A percentile compares a stretch with the other conserved stretches of the same genome.
These are phyloP conservation scores for Stichopus horrens DNA, from an alignment of 53 echinoderm and acorn worm species.

Conservation along the genomic window DNA sequence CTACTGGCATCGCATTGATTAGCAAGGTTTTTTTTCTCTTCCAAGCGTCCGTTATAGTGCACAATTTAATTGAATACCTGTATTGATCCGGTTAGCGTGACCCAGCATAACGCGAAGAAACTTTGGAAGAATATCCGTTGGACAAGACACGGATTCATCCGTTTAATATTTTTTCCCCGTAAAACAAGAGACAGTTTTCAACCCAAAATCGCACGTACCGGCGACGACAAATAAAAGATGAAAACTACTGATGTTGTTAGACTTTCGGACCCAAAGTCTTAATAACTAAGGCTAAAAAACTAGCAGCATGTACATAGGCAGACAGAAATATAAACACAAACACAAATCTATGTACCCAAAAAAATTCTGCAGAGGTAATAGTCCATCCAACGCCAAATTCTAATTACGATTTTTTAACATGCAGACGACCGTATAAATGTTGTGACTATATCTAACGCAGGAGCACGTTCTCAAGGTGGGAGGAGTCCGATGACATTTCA, in stretches of 20 bases:
- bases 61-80: slow-evolving; percentile 16
- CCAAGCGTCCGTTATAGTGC: background rate
- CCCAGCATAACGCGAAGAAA: background rate
- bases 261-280: background rate
- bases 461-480: background rate
- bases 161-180: background rate
- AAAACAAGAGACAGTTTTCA: background rate
- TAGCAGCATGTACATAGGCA: background rate
- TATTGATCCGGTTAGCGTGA: slow-evolving; percentile 27
- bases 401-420: background rate
- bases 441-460: background rate
- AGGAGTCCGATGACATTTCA: background rate
- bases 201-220: background rate
- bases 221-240: background rate
- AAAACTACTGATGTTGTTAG: background rate
- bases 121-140: background rate
- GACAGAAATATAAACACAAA: background rate
- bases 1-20: slow-evolving; percentile 6
- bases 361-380: no score
- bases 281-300: background rate
- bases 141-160: background rate
- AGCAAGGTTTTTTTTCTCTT: background rate
- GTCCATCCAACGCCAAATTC: background rate
- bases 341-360: no score
- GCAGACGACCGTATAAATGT: background rate